phyloP scores from a whole-genome alignment of 2,113 vertebrate genomes.

The Psammodynastes pulverulentus region DNA sequence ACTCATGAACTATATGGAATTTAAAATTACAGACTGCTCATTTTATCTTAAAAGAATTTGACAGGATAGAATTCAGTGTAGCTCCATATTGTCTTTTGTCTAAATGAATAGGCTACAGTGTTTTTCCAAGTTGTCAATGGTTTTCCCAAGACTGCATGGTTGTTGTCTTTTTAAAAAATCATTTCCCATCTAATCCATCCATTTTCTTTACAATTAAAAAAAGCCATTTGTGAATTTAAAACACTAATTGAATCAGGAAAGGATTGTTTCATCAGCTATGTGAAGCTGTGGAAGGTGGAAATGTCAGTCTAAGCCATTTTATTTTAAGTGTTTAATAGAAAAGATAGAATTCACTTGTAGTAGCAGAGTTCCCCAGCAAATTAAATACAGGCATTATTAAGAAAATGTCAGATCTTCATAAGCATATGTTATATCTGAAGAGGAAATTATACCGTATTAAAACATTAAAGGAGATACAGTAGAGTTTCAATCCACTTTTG shows the following conservation, averaged over 20 bases:
- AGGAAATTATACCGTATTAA: not conserved
- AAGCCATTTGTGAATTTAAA: not conserved
- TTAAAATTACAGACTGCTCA: not conserved
- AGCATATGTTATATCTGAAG: not conserved
- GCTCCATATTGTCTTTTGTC: not conserved
- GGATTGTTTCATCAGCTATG: accelerated
- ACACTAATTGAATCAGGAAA: not conserved
- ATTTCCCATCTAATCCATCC: not conserved
- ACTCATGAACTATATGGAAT: not conserved
- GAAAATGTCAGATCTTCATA: slow-evolving; percentile 16
- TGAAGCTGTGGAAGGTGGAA: not conserved
- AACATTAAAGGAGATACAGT: not conserved
- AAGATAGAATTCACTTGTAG: not conserved
- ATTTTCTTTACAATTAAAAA: slow-evolving; percentile 1
- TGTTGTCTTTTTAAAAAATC: not conserved
- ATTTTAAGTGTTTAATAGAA: not conserved
- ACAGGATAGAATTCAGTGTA: not conserved
- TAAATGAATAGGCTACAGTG: not conserved
- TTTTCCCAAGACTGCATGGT: not conserved
- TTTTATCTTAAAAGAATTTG: not conserved
- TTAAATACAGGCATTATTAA: not conserved
- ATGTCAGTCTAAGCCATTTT: not conserved
- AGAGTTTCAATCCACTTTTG: not conserved
- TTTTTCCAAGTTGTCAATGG: not conserved
- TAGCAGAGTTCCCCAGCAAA: not conserved